Percentiles rank a stretch among this genome's conserved stretches.
Evolutionary conservation across 2,888 invertebrate genomes (phyloP).

Genomic region (Polymixis flavicincta): DNA sequence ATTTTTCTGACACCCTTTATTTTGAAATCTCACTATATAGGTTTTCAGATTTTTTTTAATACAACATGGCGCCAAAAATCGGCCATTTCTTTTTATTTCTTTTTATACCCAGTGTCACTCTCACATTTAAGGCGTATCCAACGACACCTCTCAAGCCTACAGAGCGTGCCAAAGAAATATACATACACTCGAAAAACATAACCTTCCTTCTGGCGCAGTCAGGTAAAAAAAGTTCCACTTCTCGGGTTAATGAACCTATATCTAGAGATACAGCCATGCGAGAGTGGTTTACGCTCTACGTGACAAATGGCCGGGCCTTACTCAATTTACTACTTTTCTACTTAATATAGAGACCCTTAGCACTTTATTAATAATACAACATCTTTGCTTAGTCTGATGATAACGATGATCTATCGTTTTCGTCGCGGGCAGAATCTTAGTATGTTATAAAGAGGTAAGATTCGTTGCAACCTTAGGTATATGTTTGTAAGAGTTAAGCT

Average conservation of each 20-base stretch:
- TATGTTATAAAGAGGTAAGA: not conserved
- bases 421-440: not conserved
- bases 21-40: too few relatives aligned
- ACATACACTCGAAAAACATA: too few relatives aligned
- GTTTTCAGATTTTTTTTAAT: too few relatives aligned
- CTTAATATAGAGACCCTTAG: slow-evolving; percentile 2
- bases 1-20: too few relatives aligned
- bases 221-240: not conserved
- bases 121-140: too few relatives aligned
- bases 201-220: too few relatives aligned
- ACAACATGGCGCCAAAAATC: too few relatives aligned
- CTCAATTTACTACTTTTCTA: slow-evolving; percentile 13
- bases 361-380: slow-evolving; percentile 5
- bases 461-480: not conserved
- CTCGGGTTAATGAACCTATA: not conserved
- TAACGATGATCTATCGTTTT: not conserved
- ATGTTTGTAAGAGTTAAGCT: not conserved
- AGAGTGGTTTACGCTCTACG: slow-evolving; percentile 21
- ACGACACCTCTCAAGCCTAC: too few relatives aligned
- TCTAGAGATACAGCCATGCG: not conserved
- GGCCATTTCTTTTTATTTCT: too few relatives aligned
- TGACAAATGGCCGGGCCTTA: slow-evolving; percentile 16
- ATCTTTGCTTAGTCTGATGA: not conserved
- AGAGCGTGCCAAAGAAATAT: too few relatives aligned
- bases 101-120: too few relatives aligned